A percentile compares a stretch with the other conserved stretches of the same genome.
Evolutionary conservation across 2,797 vertebrate species (phyloP).

Genomic region (Lophius americanus): DNA sequence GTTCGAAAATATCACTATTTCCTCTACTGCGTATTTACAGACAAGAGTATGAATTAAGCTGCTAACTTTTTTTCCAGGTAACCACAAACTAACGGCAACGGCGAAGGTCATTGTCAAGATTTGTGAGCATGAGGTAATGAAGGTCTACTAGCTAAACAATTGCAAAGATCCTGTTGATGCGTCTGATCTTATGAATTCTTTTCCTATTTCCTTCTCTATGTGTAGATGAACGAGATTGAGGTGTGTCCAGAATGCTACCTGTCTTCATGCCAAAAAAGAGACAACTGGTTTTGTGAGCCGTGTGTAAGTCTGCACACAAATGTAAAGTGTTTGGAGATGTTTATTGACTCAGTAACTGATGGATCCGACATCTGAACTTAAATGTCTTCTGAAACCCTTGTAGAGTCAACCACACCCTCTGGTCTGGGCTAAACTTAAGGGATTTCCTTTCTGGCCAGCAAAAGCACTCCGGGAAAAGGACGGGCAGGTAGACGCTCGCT

Average conservation of each 20-base stretch:
- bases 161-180: background rate
- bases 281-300: constrained; percentile 99
- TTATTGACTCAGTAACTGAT: no score
- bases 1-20: background rate
- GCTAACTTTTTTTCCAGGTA: constrained; percentile 82
- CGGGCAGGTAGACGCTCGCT: constrained; percentile 96
- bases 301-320: constrained; percentile 86
- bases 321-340: background rate
- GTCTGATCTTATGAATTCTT: background rate
- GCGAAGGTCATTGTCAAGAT: constrained; percentile 99
- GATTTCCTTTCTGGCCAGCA: constrained; percentile 99
- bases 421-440: constrained; percentile 98
- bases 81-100: constrained; percentile 98
- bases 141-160: background rate
- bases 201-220: constrained; percentile 42
- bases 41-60: background rate
- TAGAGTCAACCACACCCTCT: constrained; percentile 97
- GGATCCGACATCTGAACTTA: background rate
- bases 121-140: constrained; percentile 96
- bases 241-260: constrained; percentile 99
- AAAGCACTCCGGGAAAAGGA: constrained; percentile 98
- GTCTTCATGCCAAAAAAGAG: constrained; percentile 98
- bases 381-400: constrained; percentile 41
- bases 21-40: background rate
- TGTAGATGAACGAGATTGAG: constrained; percentile 99